These are phyloP conservation scores for Galendromus occidentalis DNA, from an alignment of 1,140 invertebrate species.

Conservation along the genomic window DNA sequence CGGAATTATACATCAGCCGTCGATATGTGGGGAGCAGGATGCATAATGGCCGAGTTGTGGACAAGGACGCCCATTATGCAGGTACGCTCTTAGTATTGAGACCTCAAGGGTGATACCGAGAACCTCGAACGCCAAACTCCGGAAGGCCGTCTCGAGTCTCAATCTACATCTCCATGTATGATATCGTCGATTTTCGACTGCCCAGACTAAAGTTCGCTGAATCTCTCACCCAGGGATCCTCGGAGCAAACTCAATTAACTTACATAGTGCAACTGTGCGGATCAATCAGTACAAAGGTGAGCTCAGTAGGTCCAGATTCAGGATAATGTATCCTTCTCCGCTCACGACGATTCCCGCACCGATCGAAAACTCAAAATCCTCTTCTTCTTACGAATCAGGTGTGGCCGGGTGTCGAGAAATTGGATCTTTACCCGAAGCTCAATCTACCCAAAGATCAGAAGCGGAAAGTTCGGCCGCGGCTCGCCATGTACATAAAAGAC, in stretches of 20 bases:
- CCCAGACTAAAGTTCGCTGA: too few species aligned
- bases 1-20: conserved; percentile 88
- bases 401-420: conserved; percentile 81
- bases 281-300: conserved; percentile 66
- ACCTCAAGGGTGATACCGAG: background rate
- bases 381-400: conserved; percentile 15
- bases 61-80: conserved; percentile 55
- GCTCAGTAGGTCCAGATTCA: background rate
- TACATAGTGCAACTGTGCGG: conserved; percentile 91
- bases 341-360: background rate
- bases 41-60: conserved; percentile 99
- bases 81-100: conserved; percentile 15
- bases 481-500: conserved; percentile 74
- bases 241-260: conserved; percentile 84
- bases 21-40: conserved; percentile 94
- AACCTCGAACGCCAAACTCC: background rate
- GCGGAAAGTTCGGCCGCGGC: conserved; percentile 64
- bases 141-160: background rate
- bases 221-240: conserved; percentile 49
- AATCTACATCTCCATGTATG: background rate
- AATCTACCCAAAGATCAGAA: conserved; percentile 77
- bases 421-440: conserved; percentile 78
- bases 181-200: too few species aligned
- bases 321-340: background rate
- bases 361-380: background rate